phyloP scores from a whole-genome alignment of 2,113 vertebrate species.

The Leucopsar rothschildi region DNA sequence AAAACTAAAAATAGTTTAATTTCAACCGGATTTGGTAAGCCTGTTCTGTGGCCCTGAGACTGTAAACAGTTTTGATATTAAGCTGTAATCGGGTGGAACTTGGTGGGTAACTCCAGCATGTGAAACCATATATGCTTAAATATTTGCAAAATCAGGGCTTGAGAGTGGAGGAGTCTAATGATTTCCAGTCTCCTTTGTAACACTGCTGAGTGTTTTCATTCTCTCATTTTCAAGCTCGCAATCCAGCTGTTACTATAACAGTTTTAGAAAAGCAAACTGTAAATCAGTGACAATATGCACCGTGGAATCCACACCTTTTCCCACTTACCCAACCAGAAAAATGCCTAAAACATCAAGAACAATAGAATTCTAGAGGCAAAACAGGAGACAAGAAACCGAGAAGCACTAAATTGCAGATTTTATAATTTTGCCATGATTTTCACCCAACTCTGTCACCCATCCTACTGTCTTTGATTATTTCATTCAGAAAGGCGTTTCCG shows the following conservation, averaged over 20 bases:
- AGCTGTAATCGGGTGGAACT: neutral
- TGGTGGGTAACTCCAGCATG: neutral
- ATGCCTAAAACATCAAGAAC: neutral
- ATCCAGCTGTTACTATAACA: neutral
- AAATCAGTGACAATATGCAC: neutral
- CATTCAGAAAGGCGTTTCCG: neutral
- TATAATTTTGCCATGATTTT: neutral
- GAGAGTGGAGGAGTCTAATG: neutral
- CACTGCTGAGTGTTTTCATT: neutral
- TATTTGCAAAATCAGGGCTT: neutral
- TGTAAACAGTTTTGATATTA: neutral
- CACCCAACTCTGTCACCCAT: neutral
- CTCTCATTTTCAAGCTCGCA: neutral
- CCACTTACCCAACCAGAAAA: neutral
- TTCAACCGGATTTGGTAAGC: neutral
- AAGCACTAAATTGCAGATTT: neutral
- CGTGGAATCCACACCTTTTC: neutral
- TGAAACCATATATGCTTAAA: neutral
- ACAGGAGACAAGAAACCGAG: neutral
- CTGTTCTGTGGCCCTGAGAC: neutral
- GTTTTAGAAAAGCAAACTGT: neutral
- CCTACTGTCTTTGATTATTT: neutral
- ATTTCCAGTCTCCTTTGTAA: constrained; percentile 29
- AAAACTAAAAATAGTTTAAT: neutral
- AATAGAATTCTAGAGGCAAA: constrained; percentile 8